These are phyloP conservation scores for Hypomecis punctinalis DNA, from an alignment of 2,888 invertebrate species.

Conservation along the genomic window DNA sequence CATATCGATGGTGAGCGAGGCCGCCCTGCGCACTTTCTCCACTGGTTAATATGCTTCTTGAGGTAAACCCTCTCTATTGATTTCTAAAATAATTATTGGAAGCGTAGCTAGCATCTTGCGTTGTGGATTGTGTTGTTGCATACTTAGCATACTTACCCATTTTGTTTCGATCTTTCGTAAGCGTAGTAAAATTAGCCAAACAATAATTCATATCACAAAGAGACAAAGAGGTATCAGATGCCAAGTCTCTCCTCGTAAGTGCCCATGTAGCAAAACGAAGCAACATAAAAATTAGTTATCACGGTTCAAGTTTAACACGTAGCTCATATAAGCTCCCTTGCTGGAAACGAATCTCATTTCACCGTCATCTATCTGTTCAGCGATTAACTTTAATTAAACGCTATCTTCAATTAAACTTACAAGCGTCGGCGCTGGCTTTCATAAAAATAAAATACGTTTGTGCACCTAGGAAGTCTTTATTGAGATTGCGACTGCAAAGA, in stretches of 20 bases:
- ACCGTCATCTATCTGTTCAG: constrained; percentile 63
- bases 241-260: not conserved
- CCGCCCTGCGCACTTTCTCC: no score
- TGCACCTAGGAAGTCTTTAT: constrained; percentile 83
- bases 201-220: no score
- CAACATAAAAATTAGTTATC: not conserved
- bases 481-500: constrained; percentile 81
- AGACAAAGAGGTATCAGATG: no score
- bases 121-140: no score
- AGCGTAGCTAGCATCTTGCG: no score
- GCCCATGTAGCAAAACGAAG: not conserved
- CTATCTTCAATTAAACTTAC: constrained; percentile 78
- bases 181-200: no score
- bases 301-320: constrained; percentile 25
- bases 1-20: no score
- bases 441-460: constrained; percentile 74
- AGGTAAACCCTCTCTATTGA: no score
- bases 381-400: constrained; percentile 79
- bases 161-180: no score
- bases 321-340: constrained; percentile 36
- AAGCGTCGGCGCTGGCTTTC: constrained; percentile 63
- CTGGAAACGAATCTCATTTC: constrained; percentile 59
- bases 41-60: no score
- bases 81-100: no score
- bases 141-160: no score